Conservation (phyloP, 2,797 vertebrate species). For the Tapera naevia region DNA sequence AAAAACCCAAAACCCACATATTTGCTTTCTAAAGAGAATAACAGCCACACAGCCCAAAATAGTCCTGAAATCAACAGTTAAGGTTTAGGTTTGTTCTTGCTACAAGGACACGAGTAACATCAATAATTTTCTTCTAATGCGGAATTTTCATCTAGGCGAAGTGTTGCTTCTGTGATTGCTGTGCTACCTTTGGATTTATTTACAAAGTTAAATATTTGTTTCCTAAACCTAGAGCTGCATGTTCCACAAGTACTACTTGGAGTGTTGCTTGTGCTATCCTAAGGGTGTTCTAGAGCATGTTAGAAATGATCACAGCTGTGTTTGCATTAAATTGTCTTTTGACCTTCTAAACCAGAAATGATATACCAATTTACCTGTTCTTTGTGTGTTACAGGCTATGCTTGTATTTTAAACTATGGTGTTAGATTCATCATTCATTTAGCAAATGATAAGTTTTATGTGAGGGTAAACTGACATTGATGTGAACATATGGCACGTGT, state of each 20-base stretch:
- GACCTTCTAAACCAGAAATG: not conserved
- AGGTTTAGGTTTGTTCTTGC: not conserved
- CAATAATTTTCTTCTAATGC: not conserved
- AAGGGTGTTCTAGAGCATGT: not conserved
- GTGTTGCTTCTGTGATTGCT: not conserved
- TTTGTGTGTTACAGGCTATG: not conserved
- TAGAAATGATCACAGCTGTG: not conserved
- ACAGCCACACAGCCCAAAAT: not conserved
- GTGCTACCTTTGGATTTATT: not conserved
- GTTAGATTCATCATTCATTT: not conserved
- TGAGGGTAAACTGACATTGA: not conserved
- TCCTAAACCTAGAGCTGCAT: not conserved
- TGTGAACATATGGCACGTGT: not conserved
- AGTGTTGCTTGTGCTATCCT: not conserved
- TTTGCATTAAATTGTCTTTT: not conserved
- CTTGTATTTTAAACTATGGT: not conserved
- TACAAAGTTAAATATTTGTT: not conserved
- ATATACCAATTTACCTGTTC: not conserved
- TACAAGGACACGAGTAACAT: not conserved
- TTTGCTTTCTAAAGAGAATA: not conserved
- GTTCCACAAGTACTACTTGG: not conserved
- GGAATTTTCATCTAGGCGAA: not conserved
- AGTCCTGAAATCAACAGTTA: not conserved
- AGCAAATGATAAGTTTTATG: not conserved
- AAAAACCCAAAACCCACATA: accelerated